These are phyloP conservation scores for Notospermus geniculatus DNA, from an alignment of 1,140 invertebrate genomes.

Conservation along the genomic window DNA sequence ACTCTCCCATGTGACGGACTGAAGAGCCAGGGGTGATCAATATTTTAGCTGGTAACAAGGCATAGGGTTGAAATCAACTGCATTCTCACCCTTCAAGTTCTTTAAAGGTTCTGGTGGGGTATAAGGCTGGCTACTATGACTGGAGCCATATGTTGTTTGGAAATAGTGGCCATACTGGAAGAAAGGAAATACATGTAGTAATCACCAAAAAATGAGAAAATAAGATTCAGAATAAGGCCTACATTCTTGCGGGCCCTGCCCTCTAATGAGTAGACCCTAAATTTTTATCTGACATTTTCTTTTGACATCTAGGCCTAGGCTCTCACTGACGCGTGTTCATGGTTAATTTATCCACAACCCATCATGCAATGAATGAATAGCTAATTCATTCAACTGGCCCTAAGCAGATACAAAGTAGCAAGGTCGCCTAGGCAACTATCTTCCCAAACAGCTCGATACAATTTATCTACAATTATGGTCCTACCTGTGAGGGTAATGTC, in stretches of 20 bases:
- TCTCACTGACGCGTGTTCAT: neutral
- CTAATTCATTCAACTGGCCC: neutral
- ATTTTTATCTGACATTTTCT: too few relatives aligned
- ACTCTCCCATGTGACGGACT: too few relatives aligned
- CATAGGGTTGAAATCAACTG: too few relatives aligned
- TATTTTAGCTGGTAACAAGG: too few relatives aligned
- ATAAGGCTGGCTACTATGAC: constrained; percentile 33
- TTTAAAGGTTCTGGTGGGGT: constrained; percentile 36
- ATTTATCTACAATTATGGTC: neutral
- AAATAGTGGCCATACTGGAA: constrained; percentile 46
- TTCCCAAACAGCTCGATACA: neutral
- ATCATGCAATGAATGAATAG: neutral
- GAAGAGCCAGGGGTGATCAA: too few relatives aligned
- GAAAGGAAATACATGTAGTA: constrained; percentile 5
- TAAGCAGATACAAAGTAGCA: neutral
- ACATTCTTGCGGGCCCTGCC: too few relatives aligned
- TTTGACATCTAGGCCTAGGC: too few relatives aligned
- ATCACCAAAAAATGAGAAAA: too few relatives aligned
- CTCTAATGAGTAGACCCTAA: too few relatives aligned
- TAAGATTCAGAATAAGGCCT: too few relatives aligned
- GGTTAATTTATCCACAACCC: neutral
- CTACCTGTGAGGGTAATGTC: constrained; percentile 41
- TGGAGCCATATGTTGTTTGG: constrained; percentile 34
- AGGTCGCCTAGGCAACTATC: too few relatives aligned
- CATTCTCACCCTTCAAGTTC: constrained; percentile 38